phyloP scores from a whole-genome alignment of 2,113 vertebrate species.

The Heterocephalus glaber region DNA sequence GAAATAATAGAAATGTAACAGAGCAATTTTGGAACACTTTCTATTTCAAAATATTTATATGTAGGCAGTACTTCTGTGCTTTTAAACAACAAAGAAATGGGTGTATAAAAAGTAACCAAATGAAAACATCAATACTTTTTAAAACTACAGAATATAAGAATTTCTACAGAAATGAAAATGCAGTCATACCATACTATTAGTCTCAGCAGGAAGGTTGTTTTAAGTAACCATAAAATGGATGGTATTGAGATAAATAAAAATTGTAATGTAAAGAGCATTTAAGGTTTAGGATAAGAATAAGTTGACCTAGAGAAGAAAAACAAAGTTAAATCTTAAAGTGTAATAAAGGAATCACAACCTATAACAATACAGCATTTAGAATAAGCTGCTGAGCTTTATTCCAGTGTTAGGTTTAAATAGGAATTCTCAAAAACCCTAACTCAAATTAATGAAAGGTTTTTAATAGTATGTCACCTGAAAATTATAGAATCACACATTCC shows the following conservation, averaged over 20 bases:
- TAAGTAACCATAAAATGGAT: not conserved
- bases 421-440: not conserved
- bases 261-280: not conserved
- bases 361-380: not conserved
- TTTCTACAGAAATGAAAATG: not conserved
- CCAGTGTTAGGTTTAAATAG: not conserved
- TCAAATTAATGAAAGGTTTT: not conserved
- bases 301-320: not conserved
- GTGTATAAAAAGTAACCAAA: not conserved
- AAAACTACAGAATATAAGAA: not conserved
- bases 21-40: not conserved
- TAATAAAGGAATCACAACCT: not conserved
- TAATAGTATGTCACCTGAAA: not conserved
- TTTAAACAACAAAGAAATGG: not conserved
- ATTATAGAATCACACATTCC: not conserved
- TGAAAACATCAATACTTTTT: not conserved
- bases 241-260: not conserved
- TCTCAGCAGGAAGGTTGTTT: not conserved
- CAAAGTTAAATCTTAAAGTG: not conserved
- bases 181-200: not conserved
- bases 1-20: not conserved
- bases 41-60: not conserved
- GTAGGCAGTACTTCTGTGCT: rapidly evolving
- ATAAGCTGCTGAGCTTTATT: not conserved
- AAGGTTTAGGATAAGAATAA: not conserved